Evolutionary conservation across 2,888 invertebrate species (phyloP).

Genomic region (Atrina japonica): DNA sequence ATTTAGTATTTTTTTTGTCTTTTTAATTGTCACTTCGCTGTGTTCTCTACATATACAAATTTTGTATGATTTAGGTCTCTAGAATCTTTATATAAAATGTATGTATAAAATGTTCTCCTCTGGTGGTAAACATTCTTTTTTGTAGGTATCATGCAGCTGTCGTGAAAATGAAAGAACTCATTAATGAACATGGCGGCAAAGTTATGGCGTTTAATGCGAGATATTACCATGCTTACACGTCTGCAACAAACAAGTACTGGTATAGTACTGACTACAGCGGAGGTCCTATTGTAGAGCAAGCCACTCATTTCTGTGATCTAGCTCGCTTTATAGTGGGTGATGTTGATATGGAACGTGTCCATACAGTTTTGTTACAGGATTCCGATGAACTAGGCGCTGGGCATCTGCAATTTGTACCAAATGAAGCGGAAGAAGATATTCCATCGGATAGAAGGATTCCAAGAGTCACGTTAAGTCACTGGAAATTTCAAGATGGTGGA

Average conservation of each 20-base stretch:
- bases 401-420: slow-evolving; percentile 18
- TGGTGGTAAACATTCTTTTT: slow-evolving; percentile 4
- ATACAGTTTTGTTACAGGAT: slow-evolving; percentile 36
- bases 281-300: slow-evolving; percentile 46
- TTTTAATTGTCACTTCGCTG: no score
- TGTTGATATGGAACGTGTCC: slow-evolving; percentile 29
- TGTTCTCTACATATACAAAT: no score
- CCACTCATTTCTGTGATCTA: slow-evolving; percentile 44
- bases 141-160: slow-evolving; percentile 42
- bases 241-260: slow-evolving; percentile 42
- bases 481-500: slow-evolving; percentile 35
- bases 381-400: slow-evolving; percentile 37
- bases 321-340: slow-evolving; percentile 40
- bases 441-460: slow-evolving; percentile 29
- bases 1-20: no score
- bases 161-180: slow-evolving; percentile 45
- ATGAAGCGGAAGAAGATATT: slow-evolving; percentile 31
- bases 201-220: slow-evolving; percentile 45
- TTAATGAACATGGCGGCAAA: slow-evolving; percentile 39
- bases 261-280: slow-evolving; percentile 38
- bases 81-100: no score
- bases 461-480: slow-evolving; percentile 42
- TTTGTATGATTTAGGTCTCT: no score
- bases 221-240: slow-evolving; percentile 44
- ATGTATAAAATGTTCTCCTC: no score